These are phyloP conservation scores for Listrodromus nycthemerus DNA, from an alignment of 2,888 invertebrate genomes.

Conservation along the genomic window DNA sequence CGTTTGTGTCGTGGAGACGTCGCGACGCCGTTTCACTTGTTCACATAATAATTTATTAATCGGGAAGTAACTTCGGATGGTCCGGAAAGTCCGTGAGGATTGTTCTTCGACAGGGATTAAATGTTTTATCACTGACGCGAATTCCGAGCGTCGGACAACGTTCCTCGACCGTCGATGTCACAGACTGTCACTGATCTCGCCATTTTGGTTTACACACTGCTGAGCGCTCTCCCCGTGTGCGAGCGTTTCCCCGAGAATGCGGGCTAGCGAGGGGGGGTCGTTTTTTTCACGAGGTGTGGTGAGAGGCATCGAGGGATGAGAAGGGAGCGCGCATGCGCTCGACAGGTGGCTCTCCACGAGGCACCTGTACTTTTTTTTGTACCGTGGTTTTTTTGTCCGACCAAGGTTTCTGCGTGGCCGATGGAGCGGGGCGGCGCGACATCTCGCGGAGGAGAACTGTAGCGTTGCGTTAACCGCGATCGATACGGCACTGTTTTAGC, in stretches of 20 bases:
- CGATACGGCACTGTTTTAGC: neutral
- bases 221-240: constrained; percentile 25
- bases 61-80: neutral
- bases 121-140: constrained; percentile 34
- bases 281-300: constrained; percentile 9
- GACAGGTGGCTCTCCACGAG: constrained; percentile 13
- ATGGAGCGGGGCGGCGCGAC: neutral
- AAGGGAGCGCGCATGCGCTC: constrained; percentile 15
- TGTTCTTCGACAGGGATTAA: neutral
- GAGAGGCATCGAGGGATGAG: neutral
- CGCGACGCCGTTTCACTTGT: constrained; percentile 37
- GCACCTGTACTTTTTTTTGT: neutral
- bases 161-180: constrained; percentile 55
- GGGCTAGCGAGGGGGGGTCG: constrained; percentile 13
- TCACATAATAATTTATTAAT: constrained; percentile 47
- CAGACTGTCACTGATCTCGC: constrained; percentile 65
- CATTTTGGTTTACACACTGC: constrained; percentile 59
- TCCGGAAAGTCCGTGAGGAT: neutral
- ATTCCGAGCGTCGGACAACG: constrained; percentile 24
- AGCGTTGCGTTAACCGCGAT: too few species aligned
- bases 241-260: constrained; percentile 45
- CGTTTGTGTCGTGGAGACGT: constrained; percentile 44
- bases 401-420: constrained; percentile 4
- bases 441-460: too few species aligned
- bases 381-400: neutral